Percentiles rank a stretch among this genome's conserved stretches.
phyloP scores from a whole-genome alignment of 2,888 invertebrate species.

The Teleiodes luculella region DNA sequence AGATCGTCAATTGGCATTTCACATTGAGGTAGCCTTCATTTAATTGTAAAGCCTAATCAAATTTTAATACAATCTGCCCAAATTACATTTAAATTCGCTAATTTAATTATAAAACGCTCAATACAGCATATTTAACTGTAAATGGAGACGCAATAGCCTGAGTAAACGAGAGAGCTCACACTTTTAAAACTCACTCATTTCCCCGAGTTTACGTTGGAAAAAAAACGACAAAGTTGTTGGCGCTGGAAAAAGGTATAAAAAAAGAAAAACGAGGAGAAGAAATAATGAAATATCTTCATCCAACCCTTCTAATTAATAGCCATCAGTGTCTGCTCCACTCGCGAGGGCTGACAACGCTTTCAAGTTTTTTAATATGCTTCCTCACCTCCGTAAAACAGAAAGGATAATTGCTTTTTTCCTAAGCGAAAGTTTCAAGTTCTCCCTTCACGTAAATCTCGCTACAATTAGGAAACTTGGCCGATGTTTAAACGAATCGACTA shows the following conservation, averaged over 20 bases:
- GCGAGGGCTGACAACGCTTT: conserved; percentile 59
- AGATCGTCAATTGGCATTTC: too few species aligned
- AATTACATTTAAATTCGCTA: too few species aligned
- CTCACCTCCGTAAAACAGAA: conserved; percentile 72
- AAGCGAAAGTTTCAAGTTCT: conserved; percentile 49
- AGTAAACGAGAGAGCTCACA: background rate
- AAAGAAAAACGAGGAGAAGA: conserved; percentile 45
- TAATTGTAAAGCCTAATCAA: too few species aligned
- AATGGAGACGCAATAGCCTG: background rate
- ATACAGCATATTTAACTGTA: background rate
- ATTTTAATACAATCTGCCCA: too few species aligned
- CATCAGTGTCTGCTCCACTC: conserved; percentile 76
- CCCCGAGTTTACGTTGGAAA: conserved; percentile 12
- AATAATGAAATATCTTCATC: conserved; percentile 75
- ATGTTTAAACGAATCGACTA: conserved; percentile 41
- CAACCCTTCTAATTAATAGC: conserved; percentile 78
- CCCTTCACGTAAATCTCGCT: conserved; percentile 53
- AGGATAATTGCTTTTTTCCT: conserved; percentile 74
- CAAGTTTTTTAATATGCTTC: conserved; percentile 77
- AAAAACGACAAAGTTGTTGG: conserved; percentile 25
- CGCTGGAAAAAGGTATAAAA: conserved; percentile 31
- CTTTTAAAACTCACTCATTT: conserved; percentile 6
- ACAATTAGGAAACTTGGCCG: conserved; percentile 57
- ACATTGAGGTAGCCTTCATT: too few species aligned
- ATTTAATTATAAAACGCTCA: too few species aligned